Evolutionary conservation across 2,113 vertebrate genomes (phyloP).

Genomic region (Climacteris rufus): DNA sequence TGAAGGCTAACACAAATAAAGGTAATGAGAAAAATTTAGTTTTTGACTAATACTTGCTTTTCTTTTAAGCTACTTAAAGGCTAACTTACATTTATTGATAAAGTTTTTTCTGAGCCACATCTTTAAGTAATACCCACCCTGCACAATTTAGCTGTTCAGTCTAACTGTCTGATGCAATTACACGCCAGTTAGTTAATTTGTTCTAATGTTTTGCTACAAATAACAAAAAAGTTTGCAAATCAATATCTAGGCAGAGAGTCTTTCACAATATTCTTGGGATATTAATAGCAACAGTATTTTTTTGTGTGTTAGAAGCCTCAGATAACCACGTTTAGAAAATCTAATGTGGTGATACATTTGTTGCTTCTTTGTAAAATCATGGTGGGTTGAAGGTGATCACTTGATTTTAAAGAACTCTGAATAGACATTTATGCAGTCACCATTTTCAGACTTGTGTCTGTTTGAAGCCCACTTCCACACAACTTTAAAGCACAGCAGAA

Average conservation of each 20-base stretch:
- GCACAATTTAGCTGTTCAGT: neutral
- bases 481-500: neutral
- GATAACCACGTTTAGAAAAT: neutral
- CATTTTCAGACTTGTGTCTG: neutral
- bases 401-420: neutral
- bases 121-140: neutral
- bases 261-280: neutral
- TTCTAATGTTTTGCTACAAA: neutral
- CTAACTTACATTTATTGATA: neutral
- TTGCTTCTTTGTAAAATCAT: neutral
- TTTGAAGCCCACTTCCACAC: neutral
- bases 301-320: neutral
- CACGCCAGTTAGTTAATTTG: neutral
- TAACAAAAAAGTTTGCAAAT: neutral
- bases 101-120: neutral
- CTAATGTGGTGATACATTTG: neutral
- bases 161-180: neutral
- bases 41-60: neutral
- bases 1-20: neutral
- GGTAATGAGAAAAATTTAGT: neutral
- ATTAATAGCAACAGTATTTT: neutral
- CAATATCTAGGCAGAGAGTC: neutral
- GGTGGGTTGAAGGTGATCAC: neutral
- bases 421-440: neutral
- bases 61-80: neutral